phyloP scores from a whole-genome alignment of 2,888 invertebrate genomes.

The Dorcus hopei region DNA sequence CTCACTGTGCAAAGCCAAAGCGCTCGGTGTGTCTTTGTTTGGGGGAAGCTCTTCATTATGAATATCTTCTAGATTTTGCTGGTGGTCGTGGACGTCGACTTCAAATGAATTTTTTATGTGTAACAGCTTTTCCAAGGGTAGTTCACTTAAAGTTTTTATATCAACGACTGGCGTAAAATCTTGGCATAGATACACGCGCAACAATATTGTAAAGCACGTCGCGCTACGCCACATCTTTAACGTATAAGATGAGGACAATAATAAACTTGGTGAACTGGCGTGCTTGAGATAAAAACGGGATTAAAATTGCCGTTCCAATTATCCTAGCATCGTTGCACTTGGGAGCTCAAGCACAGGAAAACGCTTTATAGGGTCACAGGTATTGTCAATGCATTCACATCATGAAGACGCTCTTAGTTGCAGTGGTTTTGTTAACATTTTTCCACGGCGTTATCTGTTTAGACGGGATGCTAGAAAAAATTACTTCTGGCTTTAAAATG shows the following conservation, averaged over 20 bases:
- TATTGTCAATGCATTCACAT: neutral
- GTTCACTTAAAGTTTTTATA: constrained; percentile 61
- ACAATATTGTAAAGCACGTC: neutral
- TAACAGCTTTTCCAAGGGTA: constrained; percentile 68
- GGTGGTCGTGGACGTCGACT: neutral
- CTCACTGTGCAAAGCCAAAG: constrained; percentile 34
- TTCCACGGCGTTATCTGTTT: neutral
- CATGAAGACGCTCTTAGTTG: neutral
- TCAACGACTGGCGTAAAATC: constrained; percentile 37
- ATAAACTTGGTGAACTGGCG: too few relatives aligned
- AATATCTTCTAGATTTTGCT: neutral
- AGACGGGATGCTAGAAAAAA: constrained; percentile 44
- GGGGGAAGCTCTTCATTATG: neutral
- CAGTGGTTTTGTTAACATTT: constrained; percentile 3
- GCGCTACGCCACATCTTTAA: neutral
- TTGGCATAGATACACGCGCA: constrained; percentile 23
- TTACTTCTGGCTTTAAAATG: constrained; percentile 51
- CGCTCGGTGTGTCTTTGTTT: constrained; percentile 29
- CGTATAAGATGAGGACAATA: too few relatives aligned
- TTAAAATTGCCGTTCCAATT: constrained; percentile 13
- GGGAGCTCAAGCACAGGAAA: constrained; percentile 19
- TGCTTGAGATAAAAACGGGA: neutral
- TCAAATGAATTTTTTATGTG: constrained; percentile 55
- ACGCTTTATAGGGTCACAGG: constrained; percentile 1
- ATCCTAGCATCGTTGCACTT: constrained; percentile 23